These are phyloP conservation scores for Geotrypetes seraphini DNA, from an alignment of 2,797 vertebrate genomes.

Conservation along the genomic window DNA sequence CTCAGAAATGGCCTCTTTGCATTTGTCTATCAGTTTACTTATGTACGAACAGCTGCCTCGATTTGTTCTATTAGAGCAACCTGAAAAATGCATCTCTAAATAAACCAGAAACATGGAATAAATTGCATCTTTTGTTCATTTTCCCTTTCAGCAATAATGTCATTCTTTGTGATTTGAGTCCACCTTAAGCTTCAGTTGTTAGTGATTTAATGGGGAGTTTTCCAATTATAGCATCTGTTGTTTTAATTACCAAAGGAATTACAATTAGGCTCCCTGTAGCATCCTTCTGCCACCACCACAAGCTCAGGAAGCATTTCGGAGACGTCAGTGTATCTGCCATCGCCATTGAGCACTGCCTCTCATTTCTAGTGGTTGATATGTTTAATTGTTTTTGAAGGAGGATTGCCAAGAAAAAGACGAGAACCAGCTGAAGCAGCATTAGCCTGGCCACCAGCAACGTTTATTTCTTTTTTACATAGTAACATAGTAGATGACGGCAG, in stretches of 20 bases:
- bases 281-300: slow-evolving; percentile 18
- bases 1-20: too few species aligned
- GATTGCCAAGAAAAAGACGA: too few species aligned
- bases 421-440: neutral
- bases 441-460: neutral
- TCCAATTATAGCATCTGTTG: slow-evolving; percentile 49
- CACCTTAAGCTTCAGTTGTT: slow-evolving; percentile 29
- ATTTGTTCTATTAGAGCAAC: too few species aligned
- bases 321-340: neutral
- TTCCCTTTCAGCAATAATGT: neutral
- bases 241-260: slow-evolving; percentile 48
- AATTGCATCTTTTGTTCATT: neutral
- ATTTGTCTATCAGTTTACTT: too few species aligned
- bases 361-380: slow-evolving; percentile 23
- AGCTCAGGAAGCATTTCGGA: slow-evolving; percentile 16
- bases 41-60: too few species aligned
- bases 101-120: neutral
- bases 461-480: too few species aligned
- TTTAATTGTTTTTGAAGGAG: slow-evolving; percentile 32
- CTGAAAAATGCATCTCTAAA: too few species aligned
- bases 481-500: too few species aligned
- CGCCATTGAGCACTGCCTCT: slow-evolving; percentile 7
- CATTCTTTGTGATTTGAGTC: slow-evolving; percentile 4
- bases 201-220: slow-evolving; percentile 38
- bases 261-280: slow-evolving; percentile 29